Percentiles rank a stretch among this genome's conserved stretches.
These are phyloP conservation scores for Dufourea novaeangliae DNA, from an alignment of 1,140 invertebrate species.

Conservation along the genomic window DNA sequence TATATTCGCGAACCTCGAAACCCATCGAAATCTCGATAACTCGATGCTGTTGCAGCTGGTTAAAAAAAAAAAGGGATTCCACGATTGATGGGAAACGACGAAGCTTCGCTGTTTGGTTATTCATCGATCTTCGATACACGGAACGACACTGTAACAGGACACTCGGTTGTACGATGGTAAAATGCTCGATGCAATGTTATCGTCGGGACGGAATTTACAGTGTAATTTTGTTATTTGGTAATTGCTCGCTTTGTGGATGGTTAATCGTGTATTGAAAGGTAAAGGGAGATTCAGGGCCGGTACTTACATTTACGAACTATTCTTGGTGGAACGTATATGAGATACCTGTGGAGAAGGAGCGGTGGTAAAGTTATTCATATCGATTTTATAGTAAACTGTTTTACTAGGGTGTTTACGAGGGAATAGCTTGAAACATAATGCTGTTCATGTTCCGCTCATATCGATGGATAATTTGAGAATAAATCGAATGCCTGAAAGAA, in stretches of 20 bases:
- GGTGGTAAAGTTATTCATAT: neutral
- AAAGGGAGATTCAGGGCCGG: neutral
- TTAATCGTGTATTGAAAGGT: neutral
- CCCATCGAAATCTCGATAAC: too few species aligned
- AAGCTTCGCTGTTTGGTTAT: neutral
- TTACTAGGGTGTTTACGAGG: neutral
- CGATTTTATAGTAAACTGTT: neutral
- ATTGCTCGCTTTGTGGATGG: too few species aligned
- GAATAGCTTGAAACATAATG: neutral
- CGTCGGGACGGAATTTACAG: neutral
- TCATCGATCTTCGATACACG: neutral
- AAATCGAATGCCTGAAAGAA: neutral
- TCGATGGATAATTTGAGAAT: neutral
- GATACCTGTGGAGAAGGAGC: neutral
- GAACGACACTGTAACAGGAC: neutral
- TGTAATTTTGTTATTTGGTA: neutral
- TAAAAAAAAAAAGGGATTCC: neutral
- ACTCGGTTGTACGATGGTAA: too few species aligned
- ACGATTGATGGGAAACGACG: neutral
- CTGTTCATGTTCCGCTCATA: neutral
- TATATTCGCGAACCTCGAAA: conserved; percentile 50
- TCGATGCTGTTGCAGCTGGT: neutral
- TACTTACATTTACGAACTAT: neutral
- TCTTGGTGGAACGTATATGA: neutral
- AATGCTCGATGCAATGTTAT: neutral